Evolutionary conservation across 2,113 vertebrate species (phyloP).

Genomic region (Ginglymostoma cirratum): DNA sequence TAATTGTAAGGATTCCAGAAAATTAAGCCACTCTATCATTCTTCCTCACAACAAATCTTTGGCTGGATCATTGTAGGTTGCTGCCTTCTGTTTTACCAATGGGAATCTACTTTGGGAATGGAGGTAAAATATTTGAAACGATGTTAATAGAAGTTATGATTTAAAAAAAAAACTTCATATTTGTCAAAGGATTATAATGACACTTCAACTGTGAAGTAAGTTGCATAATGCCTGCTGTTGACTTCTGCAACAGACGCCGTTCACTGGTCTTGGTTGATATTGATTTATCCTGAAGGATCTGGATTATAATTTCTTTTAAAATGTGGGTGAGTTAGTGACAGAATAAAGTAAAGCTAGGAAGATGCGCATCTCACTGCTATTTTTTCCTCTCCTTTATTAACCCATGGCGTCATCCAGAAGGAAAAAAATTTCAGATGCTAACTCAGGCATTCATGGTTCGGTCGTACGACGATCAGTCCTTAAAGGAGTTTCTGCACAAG

Average conservation of each 20-base stretch:
- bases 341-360: not conserved
- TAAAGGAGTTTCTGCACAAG: constrained; percentile 93
- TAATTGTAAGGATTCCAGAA: not conserved
- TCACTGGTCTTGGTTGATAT: not conserved
- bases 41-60: not conserved
- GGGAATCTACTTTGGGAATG: not conserved
- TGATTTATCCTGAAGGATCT: not conserved
- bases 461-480: constrained; percentile 79
- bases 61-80: not conserved
- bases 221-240: not conserved
- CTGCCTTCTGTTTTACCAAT: not conserved
- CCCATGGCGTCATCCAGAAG: constrained; percentile 48
- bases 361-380: not conserved
- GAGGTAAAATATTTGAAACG: not conserved
- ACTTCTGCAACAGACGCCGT: not conserved
- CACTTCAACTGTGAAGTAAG: not conserved
- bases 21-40: not conserved
- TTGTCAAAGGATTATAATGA: not conserved
- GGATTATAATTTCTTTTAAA: not conserved
- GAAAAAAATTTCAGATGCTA: constrained; percentile 61
- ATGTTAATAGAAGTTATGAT: not conserved
- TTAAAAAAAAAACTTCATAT: not conserved
- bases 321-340: not conserved
- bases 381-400: constrained; percentile 12
- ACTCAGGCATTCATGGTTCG: constrained; percentile 71